phyloP scores from a whole-genome alignment of 2,113 vertebrate genomes.

The Neolamprologus kungweensis region DNA sequence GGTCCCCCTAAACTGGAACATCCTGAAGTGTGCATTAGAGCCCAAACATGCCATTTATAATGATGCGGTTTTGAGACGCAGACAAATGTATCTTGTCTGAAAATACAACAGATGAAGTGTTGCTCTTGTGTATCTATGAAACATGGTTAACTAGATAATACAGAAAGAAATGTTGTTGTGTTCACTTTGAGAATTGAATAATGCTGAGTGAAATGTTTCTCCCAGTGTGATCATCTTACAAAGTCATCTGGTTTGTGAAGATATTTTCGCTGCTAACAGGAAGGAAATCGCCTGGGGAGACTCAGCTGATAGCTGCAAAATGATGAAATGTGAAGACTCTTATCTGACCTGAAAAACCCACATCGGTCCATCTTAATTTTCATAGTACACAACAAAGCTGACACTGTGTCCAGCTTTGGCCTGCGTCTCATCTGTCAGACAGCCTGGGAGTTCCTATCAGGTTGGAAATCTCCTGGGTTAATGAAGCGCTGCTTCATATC shows the following conservation, averaged over 20 bases:
- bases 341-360: constrained; percentile 24
- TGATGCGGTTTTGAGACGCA: background rate
- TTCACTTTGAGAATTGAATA: background rate
- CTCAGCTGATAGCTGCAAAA: background rate
- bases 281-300: background rate
- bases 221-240: background rate
- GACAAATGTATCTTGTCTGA: background rate
- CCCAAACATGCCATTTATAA: background rate
- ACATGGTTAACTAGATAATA: background rate
- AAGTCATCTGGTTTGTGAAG: background rate
- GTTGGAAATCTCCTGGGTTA: constrained; percentile 7
- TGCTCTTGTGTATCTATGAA: background rate
- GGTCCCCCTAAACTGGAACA: background rate
- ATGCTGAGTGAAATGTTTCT: background rate
- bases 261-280: background rate
- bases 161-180: background rate
- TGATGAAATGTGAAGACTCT: constrained; percentile 13
- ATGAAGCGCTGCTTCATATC: constrained; percentile 5
- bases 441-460: background rate
- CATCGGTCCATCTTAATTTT: constrained; percentile 19
- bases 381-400: background rate
- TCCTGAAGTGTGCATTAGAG: background rate
- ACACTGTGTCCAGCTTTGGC: background rate
- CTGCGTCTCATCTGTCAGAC: background rate
- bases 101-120: background rate